Evolutionary conservation across 2,797 vertebrate species (phyloP).

Genomic region (Alauda arvensis): DNA sequence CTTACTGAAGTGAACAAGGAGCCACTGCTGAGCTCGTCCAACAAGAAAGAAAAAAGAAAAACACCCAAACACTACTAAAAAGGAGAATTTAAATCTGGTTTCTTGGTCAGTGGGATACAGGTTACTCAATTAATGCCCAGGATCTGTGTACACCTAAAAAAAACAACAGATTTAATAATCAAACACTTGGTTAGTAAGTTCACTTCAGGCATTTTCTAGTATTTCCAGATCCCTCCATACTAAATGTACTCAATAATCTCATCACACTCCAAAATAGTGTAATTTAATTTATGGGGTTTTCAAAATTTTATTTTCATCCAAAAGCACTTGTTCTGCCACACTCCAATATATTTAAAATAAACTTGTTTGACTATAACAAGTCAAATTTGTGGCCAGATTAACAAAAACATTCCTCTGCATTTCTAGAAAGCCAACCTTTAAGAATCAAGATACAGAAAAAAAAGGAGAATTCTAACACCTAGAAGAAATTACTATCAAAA

Average conservation of each 20-base stretch:
- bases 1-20: conserved; percentile 42
- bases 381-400: not conserved
- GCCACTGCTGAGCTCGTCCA: conserved; percentile 13
- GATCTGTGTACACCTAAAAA: not conserved
- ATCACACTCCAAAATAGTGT: accelerated
- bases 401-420: not conserved
- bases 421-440: not conserved
- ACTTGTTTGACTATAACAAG: not conserved
- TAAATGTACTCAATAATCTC: not conserved
- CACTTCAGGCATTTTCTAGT: not conserved
- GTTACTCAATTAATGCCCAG: not conserved
- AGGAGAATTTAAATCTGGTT: not conserved
- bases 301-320: not conserved
- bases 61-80: not conserved
- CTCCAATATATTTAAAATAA: not conserved
- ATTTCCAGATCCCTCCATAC: not conserved
- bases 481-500: not conserved
- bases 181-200: not conserved
- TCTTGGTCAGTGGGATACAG: not conserved
- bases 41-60: accelerated
- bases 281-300: not conserved
- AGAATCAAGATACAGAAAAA: not conserved
- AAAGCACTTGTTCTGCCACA: not conserved
- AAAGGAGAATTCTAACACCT: not conserved
- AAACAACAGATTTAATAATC: not conserved